phyloP scores from a whole-genome alignment of 2,888 invertebrate genomes.

The Pseudococcus jackbeardsleyi region DNA sequence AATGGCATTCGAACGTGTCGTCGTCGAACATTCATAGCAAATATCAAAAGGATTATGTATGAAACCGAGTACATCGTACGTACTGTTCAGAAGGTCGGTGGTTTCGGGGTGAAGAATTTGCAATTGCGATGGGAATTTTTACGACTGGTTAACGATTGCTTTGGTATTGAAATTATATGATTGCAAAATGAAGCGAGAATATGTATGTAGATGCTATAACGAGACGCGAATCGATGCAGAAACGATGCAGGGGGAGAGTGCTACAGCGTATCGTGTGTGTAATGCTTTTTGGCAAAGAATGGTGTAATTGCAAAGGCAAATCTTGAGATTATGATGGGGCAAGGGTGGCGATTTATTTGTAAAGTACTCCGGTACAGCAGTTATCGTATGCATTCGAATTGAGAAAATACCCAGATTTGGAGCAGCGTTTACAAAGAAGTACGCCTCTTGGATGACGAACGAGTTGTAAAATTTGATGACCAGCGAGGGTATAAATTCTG shows the following conservation, averaged over 20 bases:
- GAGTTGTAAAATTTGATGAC: conserved; percentile 17
- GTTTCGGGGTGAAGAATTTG: not conserved
- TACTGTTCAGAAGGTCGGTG: too few species aligned
- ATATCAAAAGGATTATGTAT: too few species aligned
- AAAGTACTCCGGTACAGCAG: not conserved
- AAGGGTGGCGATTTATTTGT: too few species aligned
- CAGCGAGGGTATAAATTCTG: not conserved
- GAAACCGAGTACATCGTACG: too few species aligned
- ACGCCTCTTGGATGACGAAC: not conserved
- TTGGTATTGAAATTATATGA: conserved; percentile 22
- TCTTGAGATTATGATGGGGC: too few species aligned
- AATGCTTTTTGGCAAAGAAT: not conserved
- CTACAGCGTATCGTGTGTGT: not conserved
- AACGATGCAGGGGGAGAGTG: too few species aligned
- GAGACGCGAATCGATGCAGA: not conserved
- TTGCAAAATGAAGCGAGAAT: conserved; percentile 16
- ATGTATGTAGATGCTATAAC: conserved; percentile 5
- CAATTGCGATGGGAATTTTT: conserved; percentile 22
- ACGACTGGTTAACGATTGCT: conserved; percentile 22
- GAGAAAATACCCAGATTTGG: too few species aligned
- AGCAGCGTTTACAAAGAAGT: too few species aligned
- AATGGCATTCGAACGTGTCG: too few species aligned
- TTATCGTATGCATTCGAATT: too few species aligned
- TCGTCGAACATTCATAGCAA: too few species aligned
- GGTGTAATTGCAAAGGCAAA: not conserved